Conservation (phyloP, 2,113 vertebrate genomes). For the Tympanuchus pallidicinctus region DNA sequence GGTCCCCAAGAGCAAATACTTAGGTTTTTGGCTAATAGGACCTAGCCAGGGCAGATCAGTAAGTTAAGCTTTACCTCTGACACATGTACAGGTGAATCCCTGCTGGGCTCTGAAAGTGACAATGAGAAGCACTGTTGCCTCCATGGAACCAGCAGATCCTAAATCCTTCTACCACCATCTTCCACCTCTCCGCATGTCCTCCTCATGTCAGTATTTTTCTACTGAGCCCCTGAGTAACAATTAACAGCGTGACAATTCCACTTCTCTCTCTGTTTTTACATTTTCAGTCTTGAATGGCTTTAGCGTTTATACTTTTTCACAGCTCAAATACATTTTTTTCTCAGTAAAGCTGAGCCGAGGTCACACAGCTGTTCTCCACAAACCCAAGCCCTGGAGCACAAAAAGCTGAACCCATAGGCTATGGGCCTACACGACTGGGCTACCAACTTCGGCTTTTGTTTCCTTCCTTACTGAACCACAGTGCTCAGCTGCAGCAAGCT, state of each 20-base stretch:
- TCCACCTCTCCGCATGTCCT: not conserved
- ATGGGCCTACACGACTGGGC: not conserved
- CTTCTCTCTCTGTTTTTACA: not conserved
- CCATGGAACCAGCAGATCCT: not conserved
- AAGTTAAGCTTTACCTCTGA: not conserved
- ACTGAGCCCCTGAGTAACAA: not conserved
- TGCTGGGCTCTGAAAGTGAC: not conserved
- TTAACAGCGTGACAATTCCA: not conserved
- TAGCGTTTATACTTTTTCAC: not conserved
- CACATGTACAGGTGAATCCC: not conserved
- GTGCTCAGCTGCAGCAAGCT: not conserved
- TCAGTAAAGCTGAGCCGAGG: constrained; percentile 15
- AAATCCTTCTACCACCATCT: not conserved
- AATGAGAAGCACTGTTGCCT: not conserved
- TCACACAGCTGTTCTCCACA: constrained; percentile 43
- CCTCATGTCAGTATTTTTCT: not conserved
- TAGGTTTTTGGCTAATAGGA: not conserved
- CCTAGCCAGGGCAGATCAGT: not conserved
- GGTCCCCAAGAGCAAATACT: rapidly evolving
- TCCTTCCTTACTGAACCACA: constrained; percentile 28
- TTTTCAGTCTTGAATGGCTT: not conserved
- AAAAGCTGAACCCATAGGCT: constrained; percentile 6
- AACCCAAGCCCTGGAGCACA: not conserved
- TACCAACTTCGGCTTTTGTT: not conserved
- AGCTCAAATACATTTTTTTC: not conserved